These are phyloP conservation scores for Anguilla megastoma DNA, from an alignment of 2,797 vertebrate species.

Conservation along the genomic window DNA sequence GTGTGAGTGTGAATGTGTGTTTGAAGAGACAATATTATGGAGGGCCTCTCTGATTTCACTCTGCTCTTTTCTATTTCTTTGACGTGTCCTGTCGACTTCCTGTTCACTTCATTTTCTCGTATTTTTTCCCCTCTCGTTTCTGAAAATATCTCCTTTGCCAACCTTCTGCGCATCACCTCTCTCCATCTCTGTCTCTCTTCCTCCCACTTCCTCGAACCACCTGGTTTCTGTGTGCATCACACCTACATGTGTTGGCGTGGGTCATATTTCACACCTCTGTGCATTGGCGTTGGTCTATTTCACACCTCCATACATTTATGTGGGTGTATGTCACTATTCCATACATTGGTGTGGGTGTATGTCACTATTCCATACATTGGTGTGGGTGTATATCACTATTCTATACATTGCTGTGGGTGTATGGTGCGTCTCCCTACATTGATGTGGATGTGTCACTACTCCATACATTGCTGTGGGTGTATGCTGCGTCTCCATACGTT, in stretches of 20 bases:
- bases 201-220: constrained; percentile 36
- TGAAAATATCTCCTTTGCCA: background rate
- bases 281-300: constrained; percentile 37
- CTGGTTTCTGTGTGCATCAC: background rate
- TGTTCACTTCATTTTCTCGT: background rate
- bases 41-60: background rate
- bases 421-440: too few species aligned
- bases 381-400: constrained; percentile 21
- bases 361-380: background rate
- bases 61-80: background rate
- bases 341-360: background rate
- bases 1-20: background rate
- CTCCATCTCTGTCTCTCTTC: background rate
- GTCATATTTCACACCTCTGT: background rate
- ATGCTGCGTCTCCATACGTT: background rate
- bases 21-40: background rate
- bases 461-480: background rate
- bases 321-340: background rate
- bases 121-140: background rate
- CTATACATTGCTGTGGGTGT: background rate
- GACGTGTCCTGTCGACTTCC: background rate
- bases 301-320: background rate
- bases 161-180: background rate
- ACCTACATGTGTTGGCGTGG: background rate
- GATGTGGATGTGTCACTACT: background rate